Evolutionary conservation across 2,113 vertebrate genomes (phyloP), one percentile per base, ranked within the genome.

Genomic region (Halcyon malimbica): DNA sequence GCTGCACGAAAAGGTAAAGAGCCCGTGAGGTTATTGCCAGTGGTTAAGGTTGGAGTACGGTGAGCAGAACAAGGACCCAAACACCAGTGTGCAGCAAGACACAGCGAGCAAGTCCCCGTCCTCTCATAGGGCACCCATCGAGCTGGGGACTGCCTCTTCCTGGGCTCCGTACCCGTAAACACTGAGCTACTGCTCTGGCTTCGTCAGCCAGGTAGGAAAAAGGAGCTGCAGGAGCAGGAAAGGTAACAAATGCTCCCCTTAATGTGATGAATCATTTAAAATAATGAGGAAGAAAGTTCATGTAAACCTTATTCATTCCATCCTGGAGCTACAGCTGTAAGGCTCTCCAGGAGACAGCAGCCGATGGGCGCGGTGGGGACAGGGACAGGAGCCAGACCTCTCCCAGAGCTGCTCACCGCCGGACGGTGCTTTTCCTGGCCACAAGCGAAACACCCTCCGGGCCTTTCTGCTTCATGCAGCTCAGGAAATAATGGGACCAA

Each of bases 1-100:
- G 0, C 97, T 99, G 39, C 85, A 98, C 0, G 97, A 91, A 41
- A 99, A 98, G 98, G 99, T 99, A 90, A 90, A 35, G 1, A 5
- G 28, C 0, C 3, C 2, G 2, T 0, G 48, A 25, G 21, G 10
- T 7, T 1, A 13, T 3, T 1, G 31, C 23, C 29, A 19, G 26
- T 5, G 5, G 35, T 0, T 20, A 2, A 9, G 50, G 60, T 1
- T 69, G 50, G 7, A 31, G 70, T 1, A 6, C 0, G 9, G 51
- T 1, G 23, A 42, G 60, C 17, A 23, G 23, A 29, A 21, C 29
- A 21, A 68, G 41, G 29, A 24, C 17, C 56, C 31, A 57, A 42
- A 18, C 44, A 51, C 1, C 35, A 8, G 53, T 0, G 53, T 0
- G 2, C n/a, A 14, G 57, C 21, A 2, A 2, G 2, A 6, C 31